Percentiles rank a stretch among this genome's conserved stretches.
These are phyloP conservation scores for Echinops telfairi DNA, from an alignment of 2,113 vertebrate genomes.

Conservation along the genomic window DNA sequence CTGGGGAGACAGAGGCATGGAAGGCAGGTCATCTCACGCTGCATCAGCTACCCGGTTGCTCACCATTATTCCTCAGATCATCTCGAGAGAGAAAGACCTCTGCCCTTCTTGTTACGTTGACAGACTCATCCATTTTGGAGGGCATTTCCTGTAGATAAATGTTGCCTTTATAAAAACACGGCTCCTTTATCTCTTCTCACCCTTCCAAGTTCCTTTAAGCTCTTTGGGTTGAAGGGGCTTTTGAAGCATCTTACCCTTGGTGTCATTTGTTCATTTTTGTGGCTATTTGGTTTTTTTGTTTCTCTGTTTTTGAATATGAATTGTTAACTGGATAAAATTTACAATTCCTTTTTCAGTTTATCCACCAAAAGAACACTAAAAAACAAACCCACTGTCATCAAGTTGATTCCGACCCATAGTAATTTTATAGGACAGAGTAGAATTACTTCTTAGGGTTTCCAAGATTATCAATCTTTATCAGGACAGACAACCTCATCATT, in stretches of 20 bases:
- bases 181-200: neutral
- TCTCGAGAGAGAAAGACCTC: neutral
- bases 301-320: neutral
- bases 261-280: neutral
- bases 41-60: slow-evolving; percentile 39
- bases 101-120: slow-evolving; percentile 11
- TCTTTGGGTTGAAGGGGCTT: neutral
- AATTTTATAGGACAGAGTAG: too few relatives aligned
- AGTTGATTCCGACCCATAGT: too few relatives aligned
- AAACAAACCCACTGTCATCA: too few relatives aligned
- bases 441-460: too few relatives aligned
- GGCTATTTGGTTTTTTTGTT: neutral
- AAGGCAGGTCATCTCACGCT: slow-evolving; percentile 35
- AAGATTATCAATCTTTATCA: too few relatives aligned
- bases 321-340: slow-evolving; percentile 50
- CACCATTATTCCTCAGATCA: slow-evolving; percentile 22
- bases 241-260: neutral
- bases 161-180: neutral
- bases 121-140: neutral
- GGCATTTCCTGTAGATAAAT: slow-evolving; percentile 34
- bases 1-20: neutral
- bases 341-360: slow-evolving; percentile 32
- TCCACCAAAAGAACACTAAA: slow-evolving; percentile 8
- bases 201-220: neutral
- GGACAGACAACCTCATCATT: too few relatives aligned